These are phyloP conservation scores for Steinernema khuongi DNA, from an alignment of 1,140 invertebrate genomes.

Conservation along the genomic window DNA sequence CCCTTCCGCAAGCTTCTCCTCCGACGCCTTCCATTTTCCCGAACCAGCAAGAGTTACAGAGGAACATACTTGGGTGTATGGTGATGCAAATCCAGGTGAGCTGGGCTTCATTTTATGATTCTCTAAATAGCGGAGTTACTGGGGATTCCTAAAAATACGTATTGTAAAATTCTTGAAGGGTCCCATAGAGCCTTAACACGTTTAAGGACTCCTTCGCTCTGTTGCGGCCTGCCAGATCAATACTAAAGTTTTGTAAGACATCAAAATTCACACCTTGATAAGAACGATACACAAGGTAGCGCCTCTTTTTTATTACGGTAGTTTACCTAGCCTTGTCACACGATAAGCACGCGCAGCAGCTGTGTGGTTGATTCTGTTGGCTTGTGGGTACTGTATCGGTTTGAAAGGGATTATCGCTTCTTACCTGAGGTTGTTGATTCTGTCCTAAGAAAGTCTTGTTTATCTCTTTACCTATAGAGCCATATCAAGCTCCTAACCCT, in stretches of 20 bases:
- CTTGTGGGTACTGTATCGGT: not conserved
- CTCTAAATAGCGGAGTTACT: not conserved
- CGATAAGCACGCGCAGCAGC: not conserved
- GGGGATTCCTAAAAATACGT: no score
- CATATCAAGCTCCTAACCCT: no score
- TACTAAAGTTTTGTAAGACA: not conserved
- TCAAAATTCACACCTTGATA: not conserved
- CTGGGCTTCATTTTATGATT: not conserved
- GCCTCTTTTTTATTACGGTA: not conserved
- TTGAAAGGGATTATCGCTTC: not conserved
- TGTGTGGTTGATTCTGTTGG: not conserved
- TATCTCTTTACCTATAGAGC: no score
- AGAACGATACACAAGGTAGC: not conserved
- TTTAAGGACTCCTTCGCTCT: no score
- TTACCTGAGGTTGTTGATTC: not conserved
- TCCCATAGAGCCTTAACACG: no score
- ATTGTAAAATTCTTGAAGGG: not conserved
- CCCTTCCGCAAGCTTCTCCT: not conserved
- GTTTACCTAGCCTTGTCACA: not conserved
- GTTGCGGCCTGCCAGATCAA: not conserved
- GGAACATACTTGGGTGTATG: not conserved
- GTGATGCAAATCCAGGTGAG: not conserved
- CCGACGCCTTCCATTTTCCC: not conserved
- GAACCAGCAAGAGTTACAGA: not conserved
- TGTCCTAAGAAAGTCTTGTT: not conserved